Conservation (phyloP, 2,113 vertebrate species). For the Cathartes aura region DNA sequence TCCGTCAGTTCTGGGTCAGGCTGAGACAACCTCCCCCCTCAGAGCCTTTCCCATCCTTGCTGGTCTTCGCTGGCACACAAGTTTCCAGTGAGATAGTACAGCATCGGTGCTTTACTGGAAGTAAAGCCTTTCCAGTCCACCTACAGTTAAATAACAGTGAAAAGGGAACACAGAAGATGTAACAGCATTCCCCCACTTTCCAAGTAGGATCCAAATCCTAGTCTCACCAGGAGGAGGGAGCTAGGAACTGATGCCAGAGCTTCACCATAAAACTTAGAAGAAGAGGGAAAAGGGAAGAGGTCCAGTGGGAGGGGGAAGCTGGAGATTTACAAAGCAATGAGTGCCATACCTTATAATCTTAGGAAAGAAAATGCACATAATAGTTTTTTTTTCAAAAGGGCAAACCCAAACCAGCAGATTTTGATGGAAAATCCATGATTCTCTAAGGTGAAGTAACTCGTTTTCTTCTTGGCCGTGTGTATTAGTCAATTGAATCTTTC, state of each 20-base stretch:
- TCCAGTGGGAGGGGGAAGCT: neutral
- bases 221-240: neutral
- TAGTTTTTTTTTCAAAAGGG: neutral
- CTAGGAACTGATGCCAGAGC: neutral
- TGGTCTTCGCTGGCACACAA: neutral
- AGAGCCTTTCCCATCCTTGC: neutral
- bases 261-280: neutral
- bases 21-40: neutral
- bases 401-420: neutral
- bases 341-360: neutral
- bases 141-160: neutral
- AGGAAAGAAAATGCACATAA: neutral
- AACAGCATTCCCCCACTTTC: neutral
- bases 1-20: neutral
- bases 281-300: neutral
- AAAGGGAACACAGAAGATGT: neutral
- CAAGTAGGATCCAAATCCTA: neutral
- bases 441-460: neutral
- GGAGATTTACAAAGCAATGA: neutral
- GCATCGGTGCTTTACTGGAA: neutral
- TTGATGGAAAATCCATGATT: neutral
- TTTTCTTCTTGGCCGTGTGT: neutral
- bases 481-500: neutral
- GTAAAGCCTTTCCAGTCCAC: neutral
- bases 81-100: neutral